These are phyloP conservation scores for Dissostichus mawsoni DNA, from an alignment of 2,113 vertebrate species.

Conservation along the genomic window DNA sequence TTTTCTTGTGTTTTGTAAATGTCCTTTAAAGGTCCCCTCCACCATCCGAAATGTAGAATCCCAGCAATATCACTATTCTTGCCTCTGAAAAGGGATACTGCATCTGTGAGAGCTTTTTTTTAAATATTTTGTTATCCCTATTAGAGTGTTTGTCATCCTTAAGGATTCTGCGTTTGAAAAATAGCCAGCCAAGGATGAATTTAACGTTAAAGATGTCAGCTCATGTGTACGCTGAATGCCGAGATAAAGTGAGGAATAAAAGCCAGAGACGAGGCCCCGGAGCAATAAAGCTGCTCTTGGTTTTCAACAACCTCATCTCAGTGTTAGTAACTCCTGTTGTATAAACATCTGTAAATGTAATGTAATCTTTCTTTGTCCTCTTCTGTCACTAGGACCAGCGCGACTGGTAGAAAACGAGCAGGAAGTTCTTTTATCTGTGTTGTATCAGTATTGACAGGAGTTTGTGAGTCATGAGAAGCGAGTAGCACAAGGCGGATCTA, in stretches of 20 bases:
- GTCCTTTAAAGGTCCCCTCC: neutral
- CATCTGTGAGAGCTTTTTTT: slow-evolving; percentile 61
- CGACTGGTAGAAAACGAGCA: slow-evolving; percentile 42
- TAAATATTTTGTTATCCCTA: slow-evolving; percentile 5
- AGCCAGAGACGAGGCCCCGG: slow-evolving; percentile 73
- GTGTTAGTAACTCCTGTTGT: slow-evolving; percentile 70
- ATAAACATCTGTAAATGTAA: slow-evolving; percentile 68
- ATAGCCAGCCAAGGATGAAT: slow-evolving; percentile 57
- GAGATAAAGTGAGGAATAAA: slow-evolving; percentile 69
- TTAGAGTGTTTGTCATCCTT: slow-evolving; percentile 59
- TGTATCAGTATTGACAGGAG: slow-evolving; percentile 66
- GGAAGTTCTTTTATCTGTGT: slow-evolving; percentile 33
- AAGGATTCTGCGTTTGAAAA: slow-evolving; percentile 48
- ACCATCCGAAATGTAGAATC: slow-evolving; percentile 8
- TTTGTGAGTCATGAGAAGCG: slow-evolving; percentile 13
- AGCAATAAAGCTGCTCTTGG: slow-evolving; percentile 59
- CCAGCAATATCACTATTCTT: slow-evolving; percentile 53
- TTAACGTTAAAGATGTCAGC: slow-evolving; percentile 55
- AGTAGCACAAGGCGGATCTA: slow-evolving; percentile 46
- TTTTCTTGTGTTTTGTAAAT: slow-evolving; percentile 47
- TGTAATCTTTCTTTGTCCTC: slow-evolving; percentile 42
- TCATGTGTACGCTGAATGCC: slow-evolving; percentile 33
- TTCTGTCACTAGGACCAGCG: slow-evolving; percentile 26
- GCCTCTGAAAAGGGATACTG: slow-evolving; percentile 80
- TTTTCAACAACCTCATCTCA: slow-evolving; percentile 69